Base-by-base conservation (phyloP, 1,140 invertebrate species). In the Brachionus manjavacas region DNA sequence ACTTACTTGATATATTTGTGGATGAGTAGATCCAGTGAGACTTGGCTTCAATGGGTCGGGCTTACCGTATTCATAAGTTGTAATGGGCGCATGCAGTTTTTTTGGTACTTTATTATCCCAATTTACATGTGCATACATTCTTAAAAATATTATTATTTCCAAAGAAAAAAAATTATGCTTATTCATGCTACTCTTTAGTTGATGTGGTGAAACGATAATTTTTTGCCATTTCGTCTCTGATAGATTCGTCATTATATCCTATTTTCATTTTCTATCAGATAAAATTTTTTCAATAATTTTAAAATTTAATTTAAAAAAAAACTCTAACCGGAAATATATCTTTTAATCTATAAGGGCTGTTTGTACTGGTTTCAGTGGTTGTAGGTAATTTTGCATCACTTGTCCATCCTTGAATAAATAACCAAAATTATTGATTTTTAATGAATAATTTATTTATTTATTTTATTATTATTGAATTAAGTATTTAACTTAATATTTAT, bases 41-140 rank as follows among this genome's bases (percentile, higher is more conserved):
- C 20, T 23, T 49, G 39, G 39, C 41, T 81, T 81, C 35, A 81
- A 25, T 39, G 79, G 79, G 46, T 81, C 79, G 1, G 52, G 31
- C 14, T 81, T 81, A 4, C 52, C 79, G 25, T 49, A 76, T 35
- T 81, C 79, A 81, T 64, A 43, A 1, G 79, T 81, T 43, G 52
- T 81, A 12, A 68, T 81, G 0, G 79, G 79, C 8, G 79, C 79
- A 7, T 81, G 79, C 11, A 81, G n/a, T 64, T 68, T 60, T 39
- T 43, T 81, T 11, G 79, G 52, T 9, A 81, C 52, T 64, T 81
- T 81, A 46, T 43, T 43, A 25, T 81, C 79, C 79, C 79, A 81
- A 46, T 81, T 81, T 20, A 81, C 79, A 14, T 81, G 49, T 2
- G 28, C 25, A 35, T 81, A 81, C 79, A 81, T 81, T 60, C 79